These are phyloP conservation scores for Cichlasoma orientale DNA, from an alignment of 2,797 vertebrate genomes.

Conservation along the genomic window DNA sequence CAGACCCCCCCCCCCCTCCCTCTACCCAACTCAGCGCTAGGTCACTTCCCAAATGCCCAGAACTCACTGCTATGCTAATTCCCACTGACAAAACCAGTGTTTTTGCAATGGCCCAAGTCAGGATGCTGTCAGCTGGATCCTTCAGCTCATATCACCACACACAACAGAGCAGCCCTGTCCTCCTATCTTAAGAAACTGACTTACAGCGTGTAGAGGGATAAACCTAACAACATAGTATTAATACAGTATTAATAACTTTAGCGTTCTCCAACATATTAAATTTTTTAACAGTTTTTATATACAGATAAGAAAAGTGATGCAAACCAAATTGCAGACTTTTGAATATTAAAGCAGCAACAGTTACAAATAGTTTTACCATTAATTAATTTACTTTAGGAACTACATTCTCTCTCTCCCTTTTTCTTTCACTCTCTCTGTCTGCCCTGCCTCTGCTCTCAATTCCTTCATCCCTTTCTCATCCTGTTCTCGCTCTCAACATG, in stretches of 20 bases:
- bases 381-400: not conserved
- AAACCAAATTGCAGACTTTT: not conserved
- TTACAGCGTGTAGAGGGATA: not conserved
- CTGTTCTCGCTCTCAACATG: constrained; percentile 52
- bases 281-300: not conserved
- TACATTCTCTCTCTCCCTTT: constrained; percentile 1
- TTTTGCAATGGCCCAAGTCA: constrained; percentile 32
- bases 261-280: not conserved
- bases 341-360: not conserved
- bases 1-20: not conserved
- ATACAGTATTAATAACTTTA: not conserved
- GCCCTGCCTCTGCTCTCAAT: constrained; percentile 29
- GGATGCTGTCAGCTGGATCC: constrained; percentile 49
- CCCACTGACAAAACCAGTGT: constrained; percentile 52
- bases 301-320: not conserved
- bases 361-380: constrained; percentile 4
- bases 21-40: constrained; percentile 27
- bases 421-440: constrained; percentile 5
- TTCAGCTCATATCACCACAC: constrained; percentile 17
- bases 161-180: constrained; percentile 5
- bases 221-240: not conserved
- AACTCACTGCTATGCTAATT: constrained; percentile 59
- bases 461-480: constrained; percentile 51
- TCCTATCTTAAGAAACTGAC: constrained; percentile 1
- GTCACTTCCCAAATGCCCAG: constrained; percentile 55